Base-by-base conservation (phyloP, 2,797 vertebrate species). In the Takifugu rubripes region DNA sequence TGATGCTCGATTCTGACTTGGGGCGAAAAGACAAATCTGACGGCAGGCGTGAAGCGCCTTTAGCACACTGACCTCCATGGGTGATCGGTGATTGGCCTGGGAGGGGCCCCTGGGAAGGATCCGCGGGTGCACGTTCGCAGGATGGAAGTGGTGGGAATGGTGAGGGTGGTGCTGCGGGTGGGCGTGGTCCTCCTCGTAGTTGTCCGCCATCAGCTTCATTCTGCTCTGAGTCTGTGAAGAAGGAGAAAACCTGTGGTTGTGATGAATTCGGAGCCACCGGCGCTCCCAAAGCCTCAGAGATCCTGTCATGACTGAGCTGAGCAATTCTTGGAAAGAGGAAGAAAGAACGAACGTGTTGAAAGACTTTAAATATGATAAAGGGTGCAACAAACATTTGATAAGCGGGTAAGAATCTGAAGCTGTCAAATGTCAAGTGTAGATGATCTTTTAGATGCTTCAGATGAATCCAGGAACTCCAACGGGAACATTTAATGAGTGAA, bases 121-220 rank as follows among this genome's bases (percentile, higher is more conserved):
- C 1, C 94, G 91, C 64, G 96, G 94, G 67, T 95, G 94, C 55
- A 92, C 87, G 26, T 94, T 94, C 55, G 90, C 83, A 47, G 93
- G 89, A 68, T 94, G 94, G 55, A 92, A 36, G 54, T 84, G 84
- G 70, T 85, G 94, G 68, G 92, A 91, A 73, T 95, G 94, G 11
- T 94, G 94, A 57, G 81, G 79, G 51, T 88, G 84, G 66, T 87
- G 86, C 42, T 87, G 89, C 24, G 92, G 90, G 61, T 94, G 93
- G 61, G 92, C 91, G 75, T 95, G 86, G 24, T 94, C 95, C 52
- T 97, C 96, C 21, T 97, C 95, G 0, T 96, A 95, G 86, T 91
- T 95, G 82, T 98, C 96, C 0, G 95, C 91, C 82, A 96, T 94
- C 77, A 97, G 81, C 82, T 98, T 97, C 96, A 97, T 98, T 78